phyloP scores from a whole-genome alignment of 2,797 vertebrate species.

The Pempheris klunzingeri region DNA sequence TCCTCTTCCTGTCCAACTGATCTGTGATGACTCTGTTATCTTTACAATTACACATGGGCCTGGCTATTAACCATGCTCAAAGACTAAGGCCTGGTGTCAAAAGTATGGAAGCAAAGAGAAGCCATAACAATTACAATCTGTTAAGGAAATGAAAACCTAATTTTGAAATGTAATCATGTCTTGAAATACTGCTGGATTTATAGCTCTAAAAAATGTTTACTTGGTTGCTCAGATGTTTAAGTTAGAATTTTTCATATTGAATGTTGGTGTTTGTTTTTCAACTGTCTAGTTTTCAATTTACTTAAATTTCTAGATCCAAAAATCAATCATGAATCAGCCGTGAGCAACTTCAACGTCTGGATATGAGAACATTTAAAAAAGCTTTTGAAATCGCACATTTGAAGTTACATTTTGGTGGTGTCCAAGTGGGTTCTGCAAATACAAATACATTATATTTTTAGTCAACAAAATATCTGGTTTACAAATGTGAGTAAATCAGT shows the following conservation, averaged over 20 bases:
- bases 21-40: conserved; percentile 2
- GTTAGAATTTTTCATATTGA: background rate
- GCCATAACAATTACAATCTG: background rate
- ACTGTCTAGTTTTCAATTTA: background rate
- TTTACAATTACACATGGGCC: conserved; percentile 1
- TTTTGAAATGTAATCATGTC: background rate
- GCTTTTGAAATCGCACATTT: background rate
- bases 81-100: background rate
- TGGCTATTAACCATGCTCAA: background rate
- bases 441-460: background rate
- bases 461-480: background rate
- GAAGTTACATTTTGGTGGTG: background rate
- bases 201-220: background rate
- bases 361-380: background rate
- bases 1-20: conserved; percentile 8
- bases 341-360: too few species aligned
- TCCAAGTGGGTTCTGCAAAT: too few species aligned
- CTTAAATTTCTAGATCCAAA: too few species aligned
- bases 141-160: background rate
- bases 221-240: background rate
- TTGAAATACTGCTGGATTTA: background rate
- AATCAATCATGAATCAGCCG: too few species aligned
- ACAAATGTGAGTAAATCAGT: background rate
- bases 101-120: background rate
- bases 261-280: background rate